Conservation (phyloP, 2,797 vertebrate species). For the Trichosurus vulpecula region DNA sequence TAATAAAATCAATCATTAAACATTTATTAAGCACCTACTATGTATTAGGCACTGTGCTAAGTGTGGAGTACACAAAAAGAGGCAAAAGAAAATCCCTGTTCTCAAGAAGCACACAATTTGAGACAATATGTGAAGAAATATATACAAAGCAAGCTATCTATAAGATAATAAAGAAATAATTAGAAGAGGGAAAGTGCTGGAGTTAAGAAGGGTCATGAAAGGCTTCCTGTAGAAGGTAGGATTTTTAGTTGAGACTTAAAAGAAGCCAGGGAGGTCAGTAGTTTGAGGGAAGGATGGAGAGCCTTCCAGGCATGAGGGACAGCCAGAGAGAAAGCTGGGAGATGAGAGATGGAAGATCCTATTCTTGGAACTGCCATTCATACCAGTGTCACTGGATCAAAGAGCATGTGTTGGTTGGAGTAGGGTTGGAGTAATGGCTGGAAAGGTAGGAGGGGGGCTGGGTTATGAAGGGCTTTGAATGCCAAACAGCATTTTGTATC, state of each 20-base stretch:
- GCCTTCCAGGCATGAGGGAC: neutral
- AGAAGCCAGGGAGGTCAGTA: neutral
- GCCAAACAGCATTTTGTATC: neutral
- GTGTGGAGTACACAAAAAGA: neutral
- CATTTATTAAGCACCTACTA: neutral
- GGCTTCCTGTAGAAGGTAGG: neutral
- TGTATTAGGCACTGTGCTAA: neutral
- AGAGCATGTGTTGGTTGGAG: neutral
- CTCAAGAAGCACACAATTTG: neutral
- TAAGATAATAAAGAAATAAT: neutral
- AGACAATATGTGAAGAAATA: neutral
- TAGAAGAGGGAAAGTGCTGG: neutral
- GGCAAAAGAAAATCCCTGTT: neutral
- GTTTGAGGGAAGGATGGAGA: neutral
- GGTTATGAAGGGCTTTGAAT: neutral
- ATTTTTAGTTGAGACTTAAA: neutral
- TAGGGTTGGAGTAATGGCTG: too few species aligned
- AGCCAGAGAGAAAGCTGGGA: neutral
- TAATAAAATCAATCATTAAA: neutral
- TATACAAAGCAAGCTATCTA: neutral
- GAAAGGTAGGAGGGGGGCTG: neutral
- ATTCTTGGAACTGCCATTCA: neutral
- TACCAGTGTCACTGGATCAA: neutral
- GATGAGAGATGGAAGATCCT: neutral
- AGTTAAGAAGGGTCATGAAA: neutral